A percentile compares a stretch with the other conserved stretches of the same genome.
Conservation (phyloP, 2,797 vertebrate species). For the Myotis daubentonii region DNA sequence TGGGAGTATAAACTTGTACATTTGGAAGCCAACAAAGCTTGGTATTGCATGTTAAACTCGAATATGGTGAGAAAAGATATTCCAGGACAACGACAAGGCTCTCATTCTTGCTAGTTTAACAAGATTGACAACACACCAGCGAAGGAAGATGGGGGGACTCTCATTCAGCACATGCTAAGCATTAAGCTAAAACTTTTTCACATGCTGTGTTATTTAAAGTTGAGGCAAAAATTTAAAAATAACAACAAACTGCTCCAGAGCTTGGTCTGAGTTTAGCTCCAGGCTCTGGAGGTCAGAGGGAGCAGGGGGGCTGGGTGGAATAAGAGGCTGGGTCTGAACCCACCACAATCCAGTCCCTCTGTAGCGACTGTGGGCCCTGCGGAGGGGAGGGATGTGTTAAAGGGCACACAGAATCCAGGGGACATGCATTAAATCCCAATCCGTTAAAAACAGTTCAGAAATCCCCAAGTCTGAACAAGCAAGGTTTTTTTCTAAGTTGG, state of each 20-base stretch:
- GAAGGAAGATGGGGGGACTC: neutral
- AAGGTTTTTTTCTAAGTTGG: neutral
- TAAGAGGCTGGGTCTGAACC: neutral
- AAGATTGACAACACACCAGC: neutral
- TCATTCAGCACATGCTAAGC: neutral
- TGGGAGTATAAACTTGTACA: neutral
- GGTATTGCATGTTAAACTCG: neutral
- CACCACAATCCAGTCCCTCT: neutral
- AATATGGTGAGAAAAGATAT: neutral
- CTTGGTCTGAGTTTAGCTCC: neutral
- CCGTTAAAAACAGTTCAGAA: neutral
- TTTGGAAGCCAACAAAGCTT: slow-evolving; percentile 13
- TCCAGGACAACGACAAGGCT: neutral
- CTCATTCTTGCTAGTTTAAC: neutral
- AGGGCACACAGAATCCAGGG: neutral
- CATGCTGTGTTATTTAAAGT: neutral
- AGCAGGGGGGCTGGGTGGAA: neutral
- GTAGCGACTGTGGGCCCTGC: neutral
- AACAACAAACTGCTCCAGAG: neutral
- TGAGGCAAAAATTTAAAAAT: neutral
- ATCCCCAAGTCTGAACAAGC: neutral
- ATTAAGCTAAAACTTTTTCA: slow-evolving; percentile 12
- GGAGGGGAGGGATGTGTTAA: neutral
- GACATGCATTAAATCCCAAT: neutral
- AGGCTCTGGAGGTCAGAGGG: neutral